Conservation (phyloP, 2,113 vertebrate species). For the Eubucco bourcierii region DNA sequence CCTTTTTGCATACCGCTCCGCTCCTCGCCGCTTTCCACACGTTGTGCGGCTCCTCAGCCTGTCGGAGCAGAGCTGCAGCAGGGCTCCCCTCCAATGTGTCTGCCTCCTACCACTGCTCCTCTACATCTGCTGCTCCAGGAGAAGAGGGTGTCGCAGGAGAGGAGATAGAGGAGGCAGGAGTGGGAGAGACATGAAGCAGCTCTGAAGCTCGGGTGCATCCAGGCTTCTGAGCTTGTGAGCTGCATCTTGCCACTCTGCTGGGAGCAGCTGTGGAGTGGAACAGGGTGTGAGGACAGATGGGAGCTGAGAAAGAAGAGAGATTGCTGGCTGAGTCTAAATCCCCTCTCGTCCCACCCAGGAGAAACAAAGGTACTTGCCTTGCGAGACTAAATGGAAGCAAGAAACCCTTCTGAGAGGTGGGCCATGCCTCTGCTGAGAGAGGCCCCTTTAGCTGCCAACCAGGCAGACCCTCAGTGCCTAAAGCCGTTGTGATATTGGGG, state of each 20-base stretch:
- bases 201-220: conserved; percentile 59
- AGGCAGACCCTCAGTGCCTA: not conserved
- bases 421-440: not conserved
- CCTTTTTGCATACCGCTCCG: conserved; percentile 24
- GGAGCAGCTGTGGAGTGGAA: conserved; percentile 64
- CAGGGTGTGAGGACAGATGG: conserved; percentile 66
- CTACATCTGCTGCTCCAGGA: conserved; percentile 64
- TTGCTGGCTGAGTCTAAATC: conserved; percentile 57
- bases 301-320: conserved; percentile 61
- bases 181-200: conserved; percentile 57
- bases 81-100: conserved; percentile 61
- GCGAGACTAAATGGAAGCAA: not conserved
- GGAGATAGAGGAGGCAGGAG: conserved; percentile 58
- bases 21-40: conserved; percentile 51
- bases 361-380: conserved; percentile 54
- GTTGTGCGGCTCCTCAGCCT: conserved; percentile 35
- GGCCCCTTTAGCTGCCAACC: rapidly evolving
- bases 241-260: conserved; percentile 51
- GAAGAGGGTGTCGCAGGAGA: conserved; percentile 47
- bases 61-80: conserved; percentile 50
- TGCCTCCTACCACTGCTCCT: conserved; percentile 59
- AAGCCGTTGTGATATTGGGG: not conserved
- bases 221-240: conserved; percentile 37
- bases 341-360: conserved; percentile 26
- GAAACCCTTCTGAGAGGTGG: not conserved